Base-by-base conservation (phyloP, 1,140 invertebrate species). In the Drosophila lowei region DNA sequence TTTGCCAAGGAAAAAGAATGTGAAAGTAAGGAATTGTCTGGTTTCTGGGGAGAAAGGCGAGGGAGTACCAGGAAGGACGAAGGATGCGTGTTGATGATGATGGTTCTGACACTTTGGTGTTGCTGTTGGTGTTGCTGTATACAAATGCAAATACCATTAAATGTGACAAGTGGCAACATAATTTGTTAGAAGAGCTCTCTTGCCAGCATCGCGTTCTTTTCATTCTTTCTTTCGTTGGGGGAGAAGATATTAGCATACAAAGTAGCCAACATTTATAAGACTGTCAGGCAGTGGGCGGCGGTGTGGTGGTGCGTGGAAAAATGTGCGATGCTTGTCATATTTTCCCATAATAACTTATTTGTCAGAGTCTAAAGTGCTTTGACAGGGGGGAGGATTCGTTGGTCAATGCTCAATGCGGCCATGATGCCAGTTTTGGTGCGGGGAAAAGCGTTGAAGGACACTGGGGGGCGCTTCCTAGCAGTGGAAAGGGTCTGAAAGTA, bases 71-170 rank as follows among this genome's bases (percentile, higher is more conserved):
- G 15, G 16, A 56, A 46, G 38, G 50, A 25, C 43, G 42, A 47
- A 60, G 41, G 67, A 72, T 73, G 67, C 76, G 77, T 77, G 77
- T 84, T 77, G 81, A 70, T 85, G 81, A 48, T 59, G 56, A 48
- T 59, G 56, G 30, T 44, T 48, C 81, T 81, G 81, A 80, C 81
- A 86, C 81, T 85, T 88, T 78, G 81, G 66, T 70, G 77, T 28
- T 7, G 28, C 1, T 28, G 7, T 30, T 30, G 15, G 9, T 11
- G 42, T 0, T 25, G 23, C 23, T 25, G 67, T 86, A 81, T 81
- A 89, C 83, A 86, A 86, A 86, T 86, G 83, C 83, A 86, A 86
- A 88, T 88, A 88, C 84, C 83, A 88, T 88, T 88, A 88, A 88
- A 84, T 83, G 83, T 88, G 83, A 88, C 83, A 88, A 88, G 83